Percentiles rank a stretch among this genome's conserved stretches.
Evolutionary conservation across 2,888 invertebrate species (phyloP).

Genomic region (Spodoptera littoralis): DNA sequence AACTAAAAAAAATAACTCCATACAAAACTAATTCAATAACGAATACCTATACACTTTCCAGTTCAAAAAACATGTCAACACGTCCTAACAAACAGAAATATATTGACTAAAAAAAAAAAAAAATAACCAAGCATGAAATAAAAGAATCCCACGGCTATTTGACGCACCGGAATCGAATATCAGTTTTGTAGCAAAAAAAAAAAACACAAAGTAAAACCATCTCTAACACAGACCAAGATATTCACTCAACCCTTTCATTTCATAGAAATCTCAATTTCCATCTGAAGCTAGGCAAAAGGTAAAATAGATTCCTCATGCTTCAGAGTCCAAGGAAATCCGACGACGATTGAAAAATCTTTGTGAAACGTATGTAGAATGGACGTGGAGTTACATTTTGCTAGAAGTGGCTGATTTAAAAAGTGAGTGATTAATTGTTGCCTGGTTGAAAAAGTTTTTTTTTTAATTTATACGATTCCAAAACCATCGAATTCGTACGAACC

Average conservation of each 20-base stretch:
- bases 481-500: too few relatives aligned
- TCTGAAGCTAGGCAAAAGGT: constrained; percentile 63
- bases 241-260: constrained; percentile 53
- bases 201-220: constrained; percentile 39
- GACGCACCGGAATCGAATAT: background rate
- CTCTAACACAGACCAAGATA: constrained; percentile 36
- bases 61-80: too few relatives aligned
- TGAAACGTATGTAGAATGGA: constrained; percentile 65
- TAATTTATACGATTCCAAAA: too few relatives aligned
- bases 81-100: too few relatives aligned
- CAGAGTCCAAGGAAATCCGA: constrained; percentile 77
- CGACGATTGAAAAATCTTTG: constrained; percentile 82
- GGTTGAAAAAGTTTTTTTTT: too few relatives aligned
- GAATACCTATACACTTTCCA: too few relatives aligned
- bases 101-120: too few relatives aligned
- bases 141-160: constrained; percentile 4
- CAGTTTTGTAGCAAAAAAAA: constrained; percentile 19
- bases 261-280: constrained; percentile 64
- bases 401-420: constrained; percentile 28
- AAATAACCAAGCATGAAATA: too few relatives aligned
- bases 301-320: constrained; percentile 73
- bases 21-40: too few relatives aligned
- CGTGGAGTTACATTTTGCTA: constrained; percentile 42
- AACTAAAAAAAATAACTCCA: too few relatives aligned
- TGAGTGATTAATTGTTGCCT: too few relatives aligned